Conservation (phyloP, 2,113 vertebrate genomes). For the Sitta europaea region DNA sequence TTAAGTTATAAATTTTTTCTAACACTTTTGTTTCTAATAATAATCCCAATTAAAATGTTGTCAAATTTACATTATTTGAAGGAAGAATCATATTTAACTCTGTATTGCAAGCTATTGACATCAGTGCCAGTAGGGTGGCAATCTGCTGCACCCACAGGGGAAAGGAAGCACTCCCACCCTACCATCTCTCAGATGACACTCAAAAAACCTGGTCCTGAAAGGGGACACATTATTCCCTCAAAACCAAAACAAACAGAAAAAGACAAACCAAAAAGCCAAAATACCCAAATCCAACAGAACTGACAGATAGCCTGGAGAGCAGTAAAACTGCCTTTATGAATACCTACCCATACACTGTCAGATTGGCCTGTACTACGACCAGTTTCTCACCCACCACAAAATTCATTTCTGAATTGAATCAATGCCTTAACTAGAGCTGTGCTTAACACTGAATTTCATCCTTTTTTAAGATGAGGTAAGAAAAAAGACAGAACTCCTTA, state of each 20-base stretch:
- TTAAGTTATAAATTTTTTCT: not conserved
- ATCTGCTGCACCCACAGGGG: not conserved
- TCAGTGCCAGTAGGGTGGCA: not conserved
- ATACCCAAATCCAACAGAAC: not conserved
- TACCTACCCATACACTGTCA: not conserved
- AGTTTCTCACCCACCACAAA: not conserved
- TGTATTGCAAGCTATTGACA: not conserved
- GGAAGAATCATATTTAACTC: not conserved
- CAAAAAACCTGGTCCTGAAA: not conserved
- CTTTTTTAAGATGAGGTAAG: not conserved
- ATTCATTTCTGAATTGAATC: not conserved
- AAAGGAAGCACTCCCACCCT: not conserved
- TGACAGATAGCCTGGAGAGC: not conserved
- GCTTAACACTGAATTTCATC: not conserved
- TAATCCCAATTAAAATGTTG: not conserved
- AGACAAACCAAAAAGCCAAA: not conserved
- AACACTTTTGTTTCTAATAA: not conserved
- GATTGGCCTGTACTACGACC: accelerated
- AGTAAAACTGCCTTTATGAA: not conserved
- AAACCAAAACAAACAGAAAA: not conserved
- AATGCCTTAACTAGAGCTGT: not conserved
- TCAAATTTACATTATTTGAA: not conserved
- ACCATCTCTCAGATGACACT: not conserved
- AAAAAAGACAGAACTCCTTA: not conserved
- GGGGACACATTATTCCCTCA: not conserved